Percentiles rank a stretch among this genome's conserved stretches.
These are phyloP conservation scores for Danaus melanippus DNA, from an alignment of 1,140 invertebrate species.

Conservation along the genomic window DNA sequence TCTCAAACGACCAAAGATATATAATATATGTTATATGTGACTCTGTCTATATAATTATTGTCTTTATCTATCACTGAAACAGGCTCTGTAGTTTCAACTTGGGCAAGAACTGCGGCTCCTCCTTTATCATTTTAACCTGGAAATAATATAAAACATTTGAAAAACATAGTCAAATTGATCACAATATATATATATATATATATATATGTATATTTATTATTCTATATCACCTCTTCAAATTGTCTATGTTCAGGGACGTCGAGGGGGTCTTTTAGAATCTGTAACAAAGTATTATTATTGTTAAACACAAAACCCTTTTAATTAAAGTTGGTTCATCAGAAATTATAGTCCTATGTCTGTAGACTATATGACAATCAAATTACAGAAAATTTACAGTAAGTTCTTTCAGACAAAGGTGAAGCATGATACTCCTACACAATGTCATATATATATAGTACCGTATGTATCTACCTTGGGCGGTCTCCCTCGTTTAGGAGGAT, in stretches of 20 bases:
- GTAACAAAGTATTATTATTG: conserved; percentile 19
- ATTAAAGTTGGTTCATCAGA: too few relatives aligned
- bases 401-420: too few relatives aligned
- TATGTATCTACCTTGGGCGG: conserved; percentile 38
- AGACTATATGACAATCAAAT: too few relatives aligned
- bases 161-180: neutral
- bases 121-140: conserved; percentile 52
- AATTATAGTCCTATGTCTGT: too few relatives aligned
- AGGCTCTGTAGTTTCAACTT: conserved; percentile 60
- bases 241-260: conserved; percentile 33
- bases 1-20: conserved; percentile 2
- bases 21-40: too few relatives aligned
- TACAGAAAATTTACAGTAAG: neutral
- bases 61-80: conserved; percentile 47
- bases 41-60: too few relatives aligned
- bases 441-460: too few relatives aligned
- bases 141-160: conserved; percentile 16
- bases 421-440: too few relatives aligned
- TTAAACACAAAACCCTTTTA: too few relatives aligned
- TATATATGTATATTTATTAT: conserved; percentile 7
- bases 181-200: conserved; percentile 8
- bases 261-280: conserved; percentile 49
- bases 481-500: conserved; percentile 35
- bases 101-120: conserved; percentile 45
- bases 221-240: conserved; percentile 36